Percentiles rank a stretch among this genome's conserved stretches.
Evolutionary conservation across 1,140 invertebrate species (phyloP).

Genomic region (Manduca sexta): DNA sequence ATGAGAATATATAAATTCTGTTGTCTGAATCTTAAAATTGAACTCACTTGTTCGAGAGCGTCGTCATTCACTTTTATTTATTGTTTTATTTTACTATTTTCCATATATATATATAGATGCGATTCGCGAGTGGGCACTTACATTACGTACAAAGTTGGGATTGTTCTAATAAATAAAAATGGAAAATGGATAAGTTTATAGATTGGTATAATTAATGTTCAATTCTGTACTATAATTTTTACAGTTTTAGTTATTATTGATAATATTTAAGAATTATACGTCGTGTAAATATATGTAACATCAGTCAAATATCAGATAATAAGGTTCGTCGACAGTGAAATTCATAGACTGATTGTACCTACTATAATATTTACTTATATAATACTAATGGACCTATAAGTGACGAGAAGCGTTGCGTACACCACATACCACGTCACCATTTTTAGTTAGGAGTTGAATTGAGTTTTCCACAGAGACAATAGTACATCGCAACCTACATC

Average conservation of each 20-base stretch:
- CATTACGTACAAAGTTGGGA: background rate
- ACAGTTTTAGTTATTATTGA: background rate
- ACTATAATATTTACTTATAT: conserved; percentile 2
- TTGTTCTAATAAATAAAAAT: background rate
- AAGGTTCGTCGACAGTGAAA: conserved; percentile 10
- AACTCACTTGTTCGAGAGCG: background rate
- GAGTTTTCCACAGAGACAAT: too few species aligned
- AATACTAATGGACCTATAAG: background rate
- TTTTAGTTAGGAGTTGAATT: too few species aligned
- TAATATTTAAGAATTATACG: conserved; percentile 7
- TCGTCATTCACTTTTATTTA: background rate
- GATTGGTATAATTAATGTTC: conserved; percentile 6
- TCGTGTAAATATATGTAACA: conserved; percentile 6
- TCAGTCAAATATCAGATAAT: background rate
- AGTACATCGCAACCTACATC: too few species aligned
- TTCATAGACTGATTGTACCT: conserved; percentile 14
- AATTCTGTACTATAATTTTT: conserved; percentile 6
- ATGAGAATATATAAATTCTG: too few species aligned
- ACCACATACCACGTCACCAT: too few species aligned
- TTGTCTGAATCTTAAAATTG: background rate
- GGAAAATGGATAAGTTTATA: background rate
- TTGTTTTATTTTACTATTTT: background rate
- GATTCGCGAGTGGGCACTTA: background rate
- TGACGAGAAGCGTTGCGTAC: too few species aligned
- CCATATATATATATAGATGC: background rate